A percentile compares a stretch with the other conserved stretches of the same genome.
Evolutionary conservation across 2,113 vertebrate genomes (phyloP).

Genomic region (Oreamnos americanus): DNA sequence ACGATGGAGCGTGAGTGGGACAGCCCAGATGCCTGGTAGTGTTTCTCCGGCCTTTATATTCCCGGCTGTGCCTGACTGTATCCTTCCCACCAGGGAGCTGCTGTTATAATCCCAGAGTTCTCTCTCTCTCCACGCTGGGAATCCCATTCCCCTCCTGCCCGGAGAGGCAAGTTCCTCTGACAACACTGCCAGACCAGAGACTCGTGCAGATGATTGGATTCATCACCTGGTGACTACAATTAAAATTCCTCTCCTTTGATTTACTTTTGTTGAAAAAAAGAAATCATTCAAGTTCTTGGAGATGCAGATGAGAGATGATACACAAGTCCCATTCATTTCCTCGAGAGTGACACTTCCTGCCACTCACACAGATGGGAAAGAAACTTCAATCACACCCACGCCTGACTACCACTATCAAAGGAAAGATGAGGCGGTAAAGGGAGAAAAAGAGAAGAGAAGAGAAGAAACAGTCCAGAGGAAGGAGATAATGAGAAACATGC

Average conservation of each 20-base stretch:
- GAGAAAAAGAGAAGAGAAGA: background rate
- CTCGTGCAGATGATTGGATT: conserved; percentile 2
- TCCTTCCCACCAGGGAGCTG: background rate
- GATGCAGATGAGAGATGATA: conserved; percentile 65
- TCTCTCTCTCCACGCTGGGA: background rate
- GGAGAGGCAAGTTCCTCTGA: conserved; percentile 20
- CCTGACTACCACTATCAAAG: conserved; percentile 19
- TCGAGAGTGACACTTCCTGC: conserved; percentile 44
- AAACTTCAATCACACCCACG: conserved; percentile 48
- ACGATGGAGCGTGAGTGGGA: background rate
- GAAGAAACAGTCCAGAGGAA: background rate
- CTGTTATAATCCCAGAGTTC: conserved; percentile 5
- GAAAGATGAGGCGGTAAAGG: background rate
- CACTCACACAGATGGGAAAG: conserved; percentile 52
- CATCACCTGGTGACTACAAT: conserved; percentile 57
- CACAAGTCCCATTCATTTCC: conserved; percentile 49
- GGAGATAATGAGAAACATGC: conserved; percentile 23
- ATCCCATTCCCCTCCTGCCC: conserved; percentile 48
- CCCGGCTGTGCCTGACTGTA: background rate
- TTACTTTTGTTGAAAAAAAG: conserved; percentile 61
- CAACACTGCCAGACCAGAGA: background rate
- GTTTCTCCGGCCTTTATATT: conserved; percentile 26
- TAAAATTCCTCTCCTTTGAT: conserved; percentile 67
- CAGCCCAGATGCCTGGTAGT: background rate
- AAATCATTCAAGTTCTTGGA: conserved; percentile 63